These are phyloP conservation scores for Muschampia plurimacula DNA, from an alignment of 2,888 invertebrate genomes.

Conservation along the genomic window DNA sequence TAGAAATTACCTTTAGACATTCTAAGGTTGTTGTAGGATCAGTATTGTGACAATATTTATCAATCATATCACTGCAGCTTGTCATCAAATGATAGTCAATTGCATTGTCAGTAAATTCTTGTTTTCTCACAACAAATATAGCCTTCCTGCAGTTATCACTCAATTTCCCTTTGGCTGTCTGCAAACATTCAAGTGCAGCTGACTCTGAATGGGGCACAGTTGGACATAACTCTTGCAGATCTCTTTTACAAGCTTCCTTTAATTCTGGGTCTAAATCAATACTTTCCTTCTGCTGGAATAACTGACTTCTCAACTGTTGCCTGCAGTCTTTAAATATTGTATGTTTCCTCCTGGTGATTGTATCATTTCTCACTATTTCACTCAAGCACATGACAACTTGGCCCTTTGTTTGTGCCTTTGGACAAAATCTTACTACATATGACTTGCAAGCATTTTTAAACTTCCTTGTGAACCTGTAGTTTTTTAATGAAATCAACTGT, in stretches of 20 bases:
- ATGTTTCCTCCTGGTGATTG: conserved; percentile 90
- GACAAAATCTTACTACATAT: conserved; percentile 90
- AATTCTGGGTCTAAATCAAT: conserved; percentile 94
- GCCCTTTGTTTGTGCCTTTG: conserved; percentile 90
- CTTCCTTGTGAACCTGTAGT: conserved; percentile 96
- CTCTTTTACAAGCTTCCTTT: conserved; percentile 92
- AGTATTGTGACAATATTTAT: conserved; percentile 91
- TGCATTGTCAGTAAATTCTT: conserved; percentile 94
- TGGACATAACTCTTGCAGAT: conserved; percentile 91
- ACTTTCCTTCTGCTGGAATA: conserved; percentile 96
- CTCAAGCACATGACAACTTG: conserved; percentile 95
- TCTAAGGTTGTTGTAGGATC: conserved; percentile 89
- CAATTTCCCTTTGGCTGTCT: conserved; percentile 87
- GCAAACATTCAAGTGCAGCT: conserved; percentile 93
- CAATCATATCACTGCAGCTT: conserved; percentile 94
- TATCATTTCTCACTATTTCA: conserved; percentile 95
- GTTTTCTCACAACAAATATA: conserved; percentile 93
- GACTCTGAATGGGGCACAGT: conserved; percentile 88
- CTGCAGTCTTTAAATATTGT: conserved; percentile 95
- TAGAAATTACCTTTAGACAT: conserved; percentile 89
- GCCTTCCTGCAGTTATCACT: conserved; percentile 90
- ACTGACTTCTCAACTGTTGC: conserved; percentile 95
- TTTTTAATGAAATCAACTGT: conserved; percentile 96
- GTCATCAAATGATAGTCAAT: conserved; percentile 94
- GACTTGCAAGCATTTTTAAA: conserved; percentile 97